Percentiles rank a stretch among this genome's conserved stretches.
These are phyloP conservation scores for Mionectes olivaceus DNA, from an alignment of 2,797 vertebrate genomes.

Conservation along the genomic window DNA sequence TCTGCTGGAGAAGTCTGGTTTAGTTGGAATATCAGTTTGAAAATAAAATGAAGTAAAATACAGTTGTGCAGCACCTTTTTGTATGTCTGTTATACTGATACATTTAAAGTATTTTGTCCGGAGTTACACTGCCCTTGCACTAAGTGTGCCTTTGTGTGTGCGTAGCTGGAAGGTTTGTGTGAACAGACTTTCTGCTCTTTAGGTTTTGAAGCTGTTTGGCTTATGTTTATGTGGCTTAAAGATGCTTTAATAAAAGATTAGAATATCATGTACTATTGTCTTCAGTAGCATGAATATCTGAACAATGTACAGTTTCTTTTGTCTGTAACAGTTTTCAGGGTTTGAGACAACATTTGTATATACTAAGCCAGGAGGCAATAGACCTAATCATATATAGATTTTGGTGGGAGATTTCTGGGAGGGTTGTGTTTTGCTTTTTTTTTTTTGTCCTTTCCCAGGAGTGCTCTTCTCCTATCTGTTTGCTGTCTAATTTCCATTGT, in stretches of 20 bases:
- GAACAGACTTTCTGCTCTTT: background rate
- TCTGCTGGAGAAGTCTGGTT: background rate
- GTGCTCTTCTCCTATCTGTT: slow-evolving; percentile 44
- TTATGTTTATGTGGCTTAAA: background rate
- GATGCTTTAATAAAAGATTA: background rate
- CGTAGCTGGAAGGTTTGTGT: background rate
- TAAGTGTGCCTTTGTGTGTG: background rate
- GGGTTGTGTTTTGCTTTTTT: background rate
- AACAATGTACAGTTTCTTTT: background rate
- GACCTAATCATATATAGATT: background rate
- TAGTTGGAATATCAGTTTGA: background rate
- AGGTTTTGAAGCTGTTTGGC: slow-evolving; percentile 20
- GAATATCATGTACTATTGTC: background rate
- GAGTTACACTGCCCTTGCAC: background rate
- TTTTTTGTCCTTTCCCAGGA: background rate
- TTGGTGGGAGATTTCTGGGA: background rate
- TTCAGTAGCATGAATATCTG: background rate
- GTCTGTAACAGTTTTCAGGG: background rate
- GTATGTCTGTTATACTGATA: background rate
- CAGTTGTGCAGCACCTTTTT: background rate
- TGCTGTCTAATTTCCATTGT: slow-evolving; percentile 78
- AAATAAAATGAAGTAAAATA: background rate
- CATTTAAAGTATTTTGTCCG: background rate
- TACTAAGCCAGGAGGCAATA: background rate
- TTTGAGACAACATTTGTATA: background rate